phyloP scores from a whole-genome alignment of 2,797 vertebrate genomes.

The Mus spretus region DNA sequence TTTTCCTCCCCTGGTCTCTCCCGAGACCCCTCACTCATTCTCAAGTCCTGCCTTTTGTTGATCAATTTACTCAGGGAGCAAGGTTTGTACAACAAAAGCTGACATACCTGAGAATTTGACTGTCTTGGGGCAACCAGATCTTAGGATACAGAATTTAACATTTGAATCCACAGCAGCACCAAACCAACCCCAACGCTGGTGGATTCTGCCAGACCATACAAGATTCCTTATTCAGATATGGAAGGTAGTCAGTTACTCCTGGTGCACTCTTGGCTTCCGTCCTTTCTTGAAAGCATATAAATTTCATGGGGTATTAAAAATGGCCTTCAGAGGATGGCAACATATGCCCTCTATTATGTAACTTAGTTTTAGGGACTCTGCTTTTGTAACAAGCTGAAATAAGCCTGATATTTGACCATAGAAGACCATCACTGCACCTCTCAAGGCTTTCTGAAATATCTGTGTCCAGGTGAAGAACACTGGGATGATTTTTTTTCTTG shows the following conservation, averaged over 20 bases:
- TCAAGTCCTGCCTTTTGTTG: not conserved
- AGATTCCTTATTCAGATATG: not conserved
- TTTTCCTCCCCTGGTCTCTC: not conserved
- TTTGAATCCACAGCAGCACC: not conserved
- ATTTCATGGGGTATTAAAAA: not conserved
- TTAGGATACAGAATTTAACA: not conserved
- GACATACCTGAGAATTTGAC: not conserved
- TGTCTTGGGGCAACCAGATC: not conserved
- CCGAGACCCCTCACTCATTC: not conserved
- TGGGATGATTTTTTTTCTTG: not conserved
- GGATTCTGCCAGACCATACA: not conserved
- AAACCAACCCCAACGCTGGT: not conserved
- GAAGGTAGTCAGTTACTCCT: not conserved
- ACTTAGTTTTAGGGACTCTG: not conserved
- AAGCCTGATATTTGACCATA: not conserved
- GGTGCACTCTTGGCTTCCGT: not conserved
- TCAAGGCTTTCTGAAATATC: not conserved
- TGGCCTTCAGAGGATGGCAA: not conserved
- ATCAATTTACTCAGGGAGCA: not conserved
- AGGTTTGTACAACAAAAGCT: not conserved
- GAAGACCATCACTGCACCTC: too few species aligned
- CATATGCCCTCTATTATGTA: not conserved
- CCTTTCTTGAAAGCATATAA: not conserved
- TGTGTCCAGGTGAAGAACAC: not conserved
- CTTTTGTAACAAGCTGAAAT: not conserved